Conservation (phyloP, 2,113 vertebrate genomes). For the Bettongia penicillata region DNA sequence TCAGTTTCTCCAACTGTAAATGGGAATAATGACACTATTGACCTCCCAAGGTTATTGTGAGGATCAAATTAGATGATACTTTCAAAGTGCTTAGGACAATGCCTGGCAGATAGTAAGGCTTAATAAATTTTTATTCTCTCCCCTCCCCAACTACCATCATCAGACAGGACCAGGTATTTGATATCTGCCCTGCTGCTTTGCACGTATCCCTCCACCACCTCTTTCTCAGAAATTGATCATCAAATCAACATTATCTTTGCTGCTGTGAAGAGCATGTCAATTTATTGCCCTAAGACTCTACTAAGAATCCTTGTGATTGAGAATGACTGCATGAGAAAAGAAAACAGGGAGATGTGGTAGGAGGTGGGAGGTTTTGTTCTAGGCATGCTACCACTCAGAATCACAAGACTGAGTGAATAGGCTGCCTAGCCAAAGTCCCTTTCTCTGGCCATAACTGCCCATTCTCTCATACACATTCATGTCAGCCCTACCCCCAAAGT, state of each 20-base stretch:
- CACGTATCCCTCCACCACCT: not conserved
- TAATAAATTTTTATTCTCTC: not conserved
- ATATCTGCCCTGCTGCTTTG: not conserved
- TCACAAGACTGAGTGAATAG: not conserved
- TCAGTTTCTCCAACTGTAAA: not conserved
- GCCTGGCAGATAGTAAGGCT: not conserved
- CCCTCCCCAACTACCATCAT: not conserved
- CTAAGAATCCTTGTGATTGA: not conserved
- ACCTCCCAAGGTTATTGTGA: not conserved
- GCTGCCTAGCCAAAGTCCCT: not conserved
- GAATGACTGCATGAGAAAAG: not conserved
- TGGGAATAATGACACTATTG: not conserved
- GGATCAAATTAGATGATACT: not conserved
- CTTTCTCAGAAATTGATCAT: not conserved
- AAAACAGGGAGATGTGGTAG: not conserved
- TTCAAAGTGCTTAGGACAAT: not conserved
- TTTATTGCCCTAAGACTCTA: not conserved
- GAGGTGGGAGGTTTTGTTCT: not conserved
- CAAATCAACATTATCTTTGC: not conserved
- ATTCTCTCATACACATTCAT: not conserved
- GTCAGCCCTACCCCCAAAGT: not conserved
- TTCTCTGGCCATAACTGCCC: not conserved
- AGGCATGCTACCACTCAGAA: not conserved
- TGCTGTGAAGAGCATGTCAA: not conserved
- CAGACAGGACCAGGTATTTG: not conserved